These are phyloP conservation scores for Tortrix viridana DNA, from an alignment of 2,888 invertebrate genomes.

Conservation along the genomic window DNA sequence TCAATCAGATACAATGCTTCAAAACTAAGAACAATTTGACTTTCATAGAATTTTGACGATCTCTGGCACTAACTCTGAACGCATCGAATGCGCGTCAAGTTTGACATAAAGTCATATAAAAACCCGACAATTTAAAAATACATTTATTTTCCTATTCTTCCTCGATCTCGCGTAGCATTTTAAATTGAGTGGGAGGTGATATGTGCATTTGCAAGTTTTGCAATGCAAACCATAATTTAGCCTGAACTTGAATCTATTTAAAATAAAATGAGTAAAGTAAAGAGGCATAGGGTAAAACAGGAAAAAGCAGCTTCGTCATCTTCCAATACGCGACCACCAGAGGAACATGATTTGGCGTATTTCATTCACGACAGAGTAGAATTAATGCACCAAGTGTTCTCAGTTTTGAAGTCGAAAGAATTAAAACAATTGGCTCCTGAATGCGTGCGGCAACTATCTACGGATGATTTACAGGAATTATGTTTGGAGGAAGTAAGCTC, in stretches of 20 bases:
- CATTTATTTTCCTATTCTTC: too few relatives aligned
- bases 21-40: too few relatives aligned
- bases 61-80: too few relatives aligned
- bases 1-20: too few relatives aligned
- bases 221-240: background rate
- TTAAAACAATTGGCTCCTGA: constrained; percentile 83
- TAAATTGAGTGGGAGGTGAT: background rate
- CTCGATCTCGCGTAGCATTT: too few relatives aligned
- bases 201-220: background rate
- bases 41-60: too few relatives aligned
- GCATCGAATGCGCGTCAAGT: too few relatives aligned
- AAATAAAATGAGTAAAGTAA: constrained; percentile 45
- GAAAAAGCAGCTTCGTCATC: constrained; percentile 60
- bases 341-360: constrained; percentile 81
- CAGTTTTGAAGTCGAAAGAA: constrained; percentile 82
- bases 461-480: constrained; percentile 83
- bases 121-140: too few relatives aligned
- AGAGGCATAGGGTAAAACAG: constrained; percentile 65
- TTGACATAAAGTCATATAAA: too few relatives aligned
- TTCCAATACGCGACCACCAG: constrained; percentile 48
- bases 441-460: constrained; percentile 68
- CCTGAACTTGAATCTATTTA: constrained; percentile 3
- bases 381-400: constrained; percentile 85
- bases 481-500: constrained; percentile 83
- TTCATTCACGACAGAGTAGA: constrained; percentile 85